Conservation (phyloP, 2,113 vertebrate species). For the Potamarius usumacintae region DNA sequence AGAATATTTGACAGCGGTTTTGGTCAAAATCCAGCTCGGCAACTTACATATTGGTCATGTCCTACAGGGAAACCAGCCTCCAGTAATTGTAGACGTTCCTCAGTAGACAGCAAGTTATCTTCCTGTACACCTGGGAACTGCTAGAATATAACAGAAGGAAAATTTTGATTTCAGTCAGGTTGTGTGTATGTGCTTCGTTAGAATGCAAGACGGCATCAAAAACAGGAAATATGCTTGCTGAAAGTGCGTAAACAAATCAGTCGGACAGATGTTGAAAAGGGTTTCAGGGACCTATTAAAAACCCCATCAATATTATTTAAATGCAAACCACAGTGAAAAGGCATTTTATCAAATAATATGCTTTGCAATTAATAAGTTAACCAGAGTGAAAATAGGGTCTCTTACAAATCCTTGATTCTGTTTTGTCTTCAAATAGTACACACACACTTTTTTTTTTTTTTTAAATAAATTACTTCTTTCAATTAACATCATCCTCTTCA, state of each 20-base stretch:
- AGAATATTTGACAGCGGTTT: not conserved
- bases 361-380: not conserved
- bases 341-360: not conserved
- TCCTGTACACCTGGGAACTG: slow-evolving; percentile 62
- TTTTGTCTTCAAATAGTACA: not conserved
- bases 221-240: not conserved
- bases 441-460: no score
- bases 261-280: not conserved
- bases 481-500: not conserved
- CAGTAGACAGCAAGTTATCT: slow-evolving; percentile 79
- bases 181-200: not conserved
- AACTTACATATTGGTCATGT: slow-evolving; percentile 77
- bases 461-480: not conserved
- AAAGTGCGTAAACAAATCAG: slow-evolving; percentile 5
- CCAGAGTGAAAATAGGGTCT: not conserved
- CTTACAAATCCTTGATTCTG: not conserved
- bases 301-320: not conserved
- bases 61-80: slow-evolving; percentile 80
- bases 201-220: not conserved
- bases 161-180: not conserved
- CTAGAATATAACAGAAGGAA: slow-evolving; percentile 15
- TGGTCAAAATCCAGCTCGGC: not conserved
- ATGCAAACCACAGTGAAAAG: not conserved
- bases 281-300: not conserved
- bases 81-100: slow-evolving; percentile 85